Evolutionary conservation across 1,140 invertebrate species (phyloP).

Genomic region (Pseudomyrmex cubaensis): DNA sequence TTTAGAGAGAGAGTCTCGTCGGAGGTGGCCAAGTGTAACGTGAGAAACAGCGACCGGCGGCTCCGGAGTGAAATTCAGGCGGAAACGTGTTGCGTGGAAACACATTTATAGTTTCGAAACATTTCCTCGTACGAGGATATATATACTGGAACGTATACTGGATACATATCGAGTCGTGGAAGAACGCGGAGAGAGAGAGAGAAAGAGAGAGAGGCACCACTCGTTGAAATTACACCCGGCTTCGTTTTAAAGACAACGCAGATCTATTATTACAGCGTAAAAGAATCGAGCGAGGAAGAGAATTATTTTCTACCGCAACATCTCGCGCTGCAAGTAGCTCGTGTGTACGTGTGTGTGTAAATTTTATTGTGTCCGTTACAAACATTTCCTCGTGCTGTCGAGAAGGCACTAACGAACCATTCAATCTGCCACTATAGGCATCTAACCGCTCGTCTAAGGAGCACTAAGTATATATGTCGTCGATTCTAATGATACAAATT

Average conservation of each 20-base stretch:
- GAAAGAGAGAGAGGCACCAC: too few species aligned
- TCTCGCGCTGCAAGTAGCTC: too few species aligned
- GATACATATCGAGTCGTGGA: too few species aligned
- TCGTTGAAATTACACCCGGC: too few species aligned
- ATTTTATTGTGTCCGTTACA: constrained; percentile 26
- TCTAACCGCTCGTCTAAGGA: constrained; percentile 2
- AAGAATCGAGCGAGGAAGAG: neutral
- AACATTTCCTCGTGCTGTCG: constrained; percentile 7
- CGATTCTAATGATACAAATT: constrained; percentile 38
- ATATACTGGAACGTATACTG: too few species aligned
- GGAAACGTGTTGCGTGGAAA: too few species aligned
- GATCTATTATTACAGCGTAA: neutral
- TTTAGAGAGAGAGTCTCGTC: neutral
- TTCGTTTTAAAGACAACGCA: neutral
- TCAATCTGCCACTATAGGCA: constrained; percentile 20
- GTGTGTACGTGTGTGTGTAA: neutral
- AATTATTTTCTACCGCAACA: neutral
- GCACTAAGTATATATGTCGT: constrained; percentile 28
- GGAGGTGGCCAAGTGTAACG: neutral
- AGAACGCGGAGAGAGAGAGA: too few species aligned
- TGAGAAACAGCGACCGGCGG: neutral
- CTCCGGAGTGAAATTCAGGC: too few species aligned
- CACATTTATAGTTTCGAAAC: too few species aligned
- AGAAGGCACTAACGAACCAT: constrained; percentile 24
- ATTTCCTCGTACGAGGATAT: too few species aligned